These are phyloP conservation scores for Drosophila siamana DNA, from an alignment of 2,888 invertebrate species.

Conservation along the genomic window DNA sequence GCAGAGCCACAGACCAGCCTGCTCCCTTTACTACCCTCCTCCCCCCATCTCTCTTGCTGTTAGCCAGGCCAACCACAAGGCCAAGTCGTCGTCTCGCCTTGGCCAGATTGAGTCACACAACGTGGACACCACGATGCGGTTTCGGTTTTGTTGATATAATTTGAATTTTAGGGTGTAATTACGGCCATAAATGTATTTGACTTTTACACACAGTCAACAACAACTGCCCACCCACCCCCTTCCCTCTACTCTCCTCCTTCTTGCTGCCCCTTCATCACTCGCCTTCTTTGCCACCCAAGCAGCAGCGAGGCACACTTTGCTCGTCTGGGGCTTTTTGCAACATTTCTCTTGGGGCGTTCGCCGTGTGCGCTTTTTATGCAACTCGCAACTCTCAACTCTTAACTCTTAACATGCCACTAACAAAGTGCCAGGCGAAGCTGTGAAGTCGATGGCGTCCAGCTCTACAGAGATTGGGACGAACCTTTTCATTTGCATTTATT, in stretches of 20 bases:
- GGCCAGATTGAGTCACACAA: constrained; percentile 70
- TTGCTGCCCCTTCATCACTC: background rate
- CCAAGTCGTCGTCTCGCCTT: constrained; percentile 48
- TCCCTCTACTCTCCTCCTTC: no score
- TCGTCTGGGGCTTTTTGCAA: constrained; percentile 3
- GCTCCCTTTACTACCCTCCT: background rate
- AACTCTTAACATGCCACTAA: constrained; percentile 36
- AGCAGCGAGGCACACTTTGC: constrained; percentile 15
- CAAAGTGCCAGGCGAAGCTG: constrained; percentile 59
- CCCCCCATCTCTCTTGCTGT: constrained; percentile 1
- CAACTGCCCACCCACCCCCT: background rate
- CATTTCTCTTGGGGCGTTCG: constrained; percentile 12
- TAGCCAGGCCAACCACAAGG: constrained; percentile 57
- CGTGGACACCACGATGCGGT: constrained; percentile 77
- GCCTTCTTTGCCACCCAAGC: constrained; percentile 21
- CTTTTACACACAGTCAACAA: background rate
- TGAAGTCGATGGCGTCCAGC: constrained; percentile 59
- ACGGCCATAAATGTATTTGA: constrained; percentile 81
- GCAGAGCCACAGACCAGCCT: background rate
- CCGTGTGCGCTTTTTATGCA: constrained; percentile 14
- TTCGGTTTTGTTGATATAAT: constrained; percentile 83
- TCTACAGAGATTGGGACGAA: constrained; percentile 25
- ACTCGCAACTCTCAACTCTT: constrained; percentile 40
- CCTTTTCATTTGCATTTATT: constrained; percentile 74
- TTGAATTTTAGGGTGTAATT: constrained; percentile 84